phyloP scores from a whole-genome alignment of 2,797 vertebrate species.

The Gymnothorax javanicus region DNA sequence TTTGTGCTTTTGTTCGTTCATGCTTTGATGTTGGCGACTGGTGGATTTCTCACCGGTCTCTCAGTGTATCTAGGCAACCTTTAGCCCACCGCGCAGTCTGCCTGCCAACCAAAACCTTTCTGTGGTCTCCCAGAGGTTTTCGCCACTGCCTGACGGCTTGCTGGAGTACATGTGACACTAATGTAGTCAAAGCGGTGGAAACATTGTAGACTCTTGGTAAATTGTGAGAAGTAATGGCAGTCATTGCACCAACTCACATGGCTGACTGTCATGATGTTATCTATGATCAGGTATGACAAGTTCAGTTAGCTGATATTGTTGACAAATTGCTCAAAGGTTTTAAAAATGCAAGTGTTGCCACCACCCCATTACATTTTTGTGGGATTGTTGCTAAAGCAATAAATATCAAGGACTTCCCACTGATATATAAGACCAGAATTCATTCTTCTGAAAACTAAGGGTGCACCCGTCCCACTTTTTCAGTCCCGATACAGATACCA shows the following conservation, averaged over 20 bases:
- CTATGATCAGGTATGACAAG: not conserved
- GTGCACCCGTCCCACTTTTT: no score
- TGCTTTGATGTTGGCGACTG: not conserved
- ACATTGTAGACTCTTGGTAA: not conserved
- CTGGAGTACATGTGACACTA: not conserved
- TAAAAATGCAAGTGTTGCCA: not conserved
- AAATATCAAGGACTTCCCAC: not conserved
- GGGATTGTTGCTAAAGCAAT: not conserved
- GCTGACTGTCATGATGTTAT: not conserved
- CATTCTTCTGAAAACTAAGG: not conserved
- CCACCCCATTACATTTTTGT: not conserved
- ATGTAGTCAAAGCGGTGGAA: not conserved
- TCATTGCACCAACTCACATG: not conserved
- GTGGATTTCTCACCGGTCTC: not conserved
- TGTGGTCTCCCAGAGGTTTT: slow-evolving; percentile 24
- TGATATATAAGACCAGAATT: not conserved
- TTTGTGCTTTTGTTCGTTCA: not conserved
- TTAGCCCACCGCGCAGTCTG: not conserved
- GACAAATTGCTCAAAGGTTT: not conserved
- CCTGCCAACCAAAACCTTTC: slow-evolving; percentile 23
- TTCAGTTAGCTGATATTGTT: not conserved
- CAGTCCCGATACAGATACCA: no score
- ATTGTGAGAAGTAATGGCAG: not conserved
- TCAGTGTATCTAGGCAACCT: not conserved
- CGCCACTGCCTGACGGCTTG: not conserved